Evolutionary conservation across 2,797 vertebrate species (phyloP), one percentile per base, ranked within the genome.

Genomic region (Eidolon dupreanum): DNA sequence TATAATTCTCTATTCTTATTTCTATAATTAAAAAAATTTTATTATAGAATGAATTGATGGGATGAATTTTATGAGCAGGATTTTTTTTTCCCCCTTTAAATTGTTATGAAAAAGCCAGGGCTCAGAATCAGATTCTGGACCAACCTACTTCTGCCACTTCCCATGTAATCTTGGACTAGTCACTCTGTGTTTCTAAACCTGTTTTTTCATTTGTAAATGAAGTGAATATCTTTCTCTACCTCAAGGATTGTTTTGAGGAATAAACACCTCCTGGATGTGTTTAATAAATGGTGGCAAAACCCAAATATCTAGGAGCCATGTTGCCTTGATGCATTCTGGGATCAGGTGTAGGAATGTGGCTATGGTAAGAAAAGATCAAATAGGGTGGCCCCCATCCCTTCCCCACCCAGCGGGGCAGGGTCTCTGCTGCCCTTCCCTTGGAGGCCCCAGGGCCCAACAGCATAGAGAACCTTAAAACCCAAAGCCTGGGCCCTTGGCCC

Each of bases 151-250:
- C 87, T 46, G 41, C 65, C 65, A 77, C 89, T 82, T 89, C 12
- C 68, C 74, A 24, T 41, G 74, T 79, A 38, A 90, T 57, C 31
- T 49, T 55, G 65, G 65, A 71, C 70, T 61, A 93, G 66, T 77
- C 91, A 90, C 61, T 91, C 49, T 26, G 28, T 7, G 31, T 89
- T 73, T 61, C 20, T 59, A 59, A 93, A 86, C 15, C n/a, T 53
- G 49, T 66, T 43, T 78, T 92, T 57, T 90, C 71, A 87, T 73
- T 70, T 71, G 53, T 65, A 94, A 73, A 78, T 31, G 43, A 86
- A 17, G 13, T 66, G 3, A 81, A 0, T 53, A 61, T 71, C 55
- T 90, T 75, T 36, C 53, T 75, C 46, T 78, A 66, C 22, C 16
- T 96, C 59, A 53, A 70, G 43, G 43, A 28, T 17, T 46, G 33